phyloP scores from a whole-genome alignment of 2,888 invertebrate genomes.

The Mesorhabditis sp. region DNA sequence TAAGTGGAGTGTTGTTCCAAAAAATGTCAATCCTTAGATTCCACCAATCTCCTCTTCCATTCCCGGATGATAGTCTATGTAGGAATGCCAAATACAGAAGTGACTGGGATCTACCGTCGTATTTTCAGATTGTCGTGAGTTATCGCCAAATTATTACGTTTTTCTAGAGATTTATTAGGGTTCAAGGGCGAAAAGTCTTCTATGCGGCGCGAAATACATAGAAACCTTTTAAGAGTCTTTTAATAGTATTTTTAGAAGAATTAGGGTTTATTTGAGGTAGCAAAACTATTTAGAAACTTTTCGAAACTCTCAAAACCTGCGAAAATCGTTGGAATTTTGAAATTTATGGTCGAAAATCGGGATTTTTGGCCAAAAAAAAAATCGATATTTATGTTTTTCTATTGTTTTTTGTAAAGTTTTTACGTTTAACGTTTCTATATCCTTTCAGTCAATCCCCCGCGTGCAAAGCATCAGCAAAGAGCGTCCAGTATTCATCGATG shows the following conservation, averaged over 20 bases:
- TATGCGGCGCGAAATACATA: too few species aligned
- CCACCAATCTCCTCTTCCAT: conserved; percentile 3
- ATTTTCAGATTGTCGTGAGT: conserved; percentile 3
- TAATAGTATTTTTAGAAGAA: too few species aligned
- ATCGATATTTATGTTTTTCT: not conserved
- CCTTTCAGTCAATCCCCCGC: conserved; percentile 5
- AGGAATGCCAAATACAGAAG: not conserved
- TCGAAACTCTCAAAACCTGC: too few species aligned
- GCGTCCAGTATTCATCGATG: not conserved
- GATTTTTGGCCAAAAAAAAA: not conserved
- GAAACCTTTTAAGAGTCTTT: too few species aligned
- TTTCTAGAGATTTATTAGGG: too few species aligned
- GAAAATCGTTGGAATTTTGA: too few species aligned
- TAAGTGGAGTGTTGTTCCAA: not conserved
- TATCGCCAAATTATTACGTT: not conserved
- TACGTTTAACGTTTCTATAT: not conserved
- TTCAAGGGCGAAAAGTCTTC: too few species aligned
- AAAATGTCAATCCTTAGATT: not conserved
- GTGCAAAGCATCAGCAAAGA: not conserved
- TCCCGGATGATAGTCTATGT: not conserved
- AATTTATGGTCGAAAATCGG: too few species aligned
- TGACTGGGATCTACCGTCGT: conserved; percentile 3
- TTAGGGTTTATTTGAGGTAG: too few species aligned
- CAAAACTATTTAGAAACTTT: too few species aligned
- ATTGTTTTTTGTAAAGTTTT: not conserved